Evolutionary conservation across 1,140 invertebrate species (phyloP).

Genomic region (Bombus picipes): DNA sequence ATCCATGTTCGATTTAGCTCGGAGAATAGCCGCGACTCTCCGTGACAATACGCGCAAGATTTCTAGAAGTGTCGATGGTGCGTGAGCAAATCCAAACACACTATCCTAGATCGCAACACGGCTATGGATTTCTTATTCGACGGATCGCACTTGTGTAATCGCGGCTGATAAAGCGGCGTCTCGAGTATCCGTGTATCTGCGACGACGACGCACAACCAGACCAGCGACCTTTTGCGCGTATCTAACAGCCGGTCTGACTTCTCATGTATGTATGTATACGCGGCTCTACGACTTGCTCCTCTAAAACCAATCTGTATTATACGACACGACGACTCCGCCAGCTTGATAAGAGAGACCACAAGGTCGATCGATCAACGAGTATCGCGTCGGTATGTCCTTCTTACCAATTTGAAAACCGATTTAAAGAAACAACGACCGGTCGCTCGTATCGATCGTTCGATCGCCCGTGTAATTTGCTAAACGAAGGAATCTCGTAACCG

Average conservation of each 20-base stretch:
- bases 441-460: conserved; percentile 8
- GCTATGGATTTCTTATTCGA: neutral
- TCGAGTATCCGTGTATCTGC: neutral
- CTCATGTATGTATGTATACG: neutral
- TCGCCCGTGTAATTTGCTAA: conserved; percentile 6
- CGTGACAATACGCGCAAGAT: neutral
- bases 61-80: neutral
- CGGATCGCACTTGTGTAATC: conserved; percentile 28
- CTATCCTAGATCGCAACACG: neutral
- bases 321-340: neutral
- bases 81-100: neutral
- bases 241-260: conserved; percentile 6
- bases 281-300: neutral
- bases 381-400: neutral
- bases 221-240: conserved; percentile 27
- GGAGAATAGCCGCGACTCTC: too few species aligned
- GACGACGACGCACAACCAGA: conserved; percentile 17
- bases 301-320: neutral
- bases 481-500: conserved; percentile 50
- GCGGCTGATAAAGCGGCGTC: conserved; percentile 11
- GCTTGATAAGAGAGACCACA: too few species aligned
- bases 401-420: neutral
- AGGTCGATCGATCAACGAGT: neutral
- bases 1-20: too few species aligned
- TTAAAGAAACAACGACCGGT: neutral